Percentiles rank a stretch among this genome's conserved stretches.
phyloP scores from a whole-genome alignment of 2,888 invertebrate species.

The Crioceris asparagi region DNA sequence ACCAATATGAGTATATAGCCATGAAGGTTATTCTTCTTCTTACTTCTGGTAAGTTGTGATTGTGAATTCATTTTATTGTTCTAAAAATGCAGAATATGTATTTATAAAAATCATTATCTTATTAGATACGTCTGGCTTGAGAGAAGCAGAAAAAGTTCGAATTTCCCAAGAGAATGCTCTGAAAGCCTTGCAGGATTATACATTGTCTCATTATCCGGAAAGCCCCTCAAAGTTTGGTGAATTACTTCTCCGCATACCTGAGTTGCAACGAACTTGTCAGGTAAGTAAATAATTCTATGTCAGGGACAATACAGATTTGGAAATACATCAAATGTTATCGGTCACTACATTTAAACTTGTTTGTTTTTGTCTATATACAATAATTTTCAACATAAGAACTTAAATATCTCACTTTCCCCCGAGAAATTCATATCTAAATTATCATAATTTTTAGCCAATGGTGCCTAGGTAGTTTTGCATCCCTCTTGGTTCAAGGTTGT shows the following conservation, averaged over 20 bases:
- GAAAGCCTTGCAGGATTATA: slow-evolving; percentile 86
- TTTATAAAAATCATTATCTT: background rate
- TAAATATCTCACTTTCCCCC: too few species aligned
- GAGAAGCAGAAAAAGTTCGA: slow-evolving; percentile 87
- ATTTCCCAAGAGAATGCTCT: slow-evolving; percentile 90
- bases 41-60: slow-evolving; percentile 60
- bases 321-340: too few species aligned
- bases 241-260: slow-evolving; percentile 82
- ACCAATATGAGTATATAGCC: slow-evolving; percentile 93
- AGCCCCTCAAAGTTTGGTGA: slow-evolving; percentile 94
- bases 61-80: slow-evolving; percentile 19
- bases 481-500: too few species aligned
- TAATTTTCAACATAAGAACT: too few species aligned
- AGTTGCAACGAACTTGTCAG: slow-evolving; percentile 90
- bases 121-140: slow-evolving; percentile 80
- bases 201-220: slow-evolving; percentile 81
- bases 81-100: background rate
- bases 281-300: too few species aligned
- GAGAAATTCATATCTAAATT: too few species aligned
- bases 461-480: too few species aligned
- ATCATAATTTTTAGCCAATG: too few species aligned
- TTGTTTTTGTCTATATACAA: too few species aligned
- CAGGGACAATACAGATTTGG: too few species aligned
- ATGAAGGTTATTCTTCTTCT: slow-evolving; percentile 89
- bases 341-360: too few species aligned